These are phyloP conservation scores for Sinopyrophorus schimmeli DNA, from an alignment of 2,888 invertebrate species.

Conservation along the genomic window DNA sequence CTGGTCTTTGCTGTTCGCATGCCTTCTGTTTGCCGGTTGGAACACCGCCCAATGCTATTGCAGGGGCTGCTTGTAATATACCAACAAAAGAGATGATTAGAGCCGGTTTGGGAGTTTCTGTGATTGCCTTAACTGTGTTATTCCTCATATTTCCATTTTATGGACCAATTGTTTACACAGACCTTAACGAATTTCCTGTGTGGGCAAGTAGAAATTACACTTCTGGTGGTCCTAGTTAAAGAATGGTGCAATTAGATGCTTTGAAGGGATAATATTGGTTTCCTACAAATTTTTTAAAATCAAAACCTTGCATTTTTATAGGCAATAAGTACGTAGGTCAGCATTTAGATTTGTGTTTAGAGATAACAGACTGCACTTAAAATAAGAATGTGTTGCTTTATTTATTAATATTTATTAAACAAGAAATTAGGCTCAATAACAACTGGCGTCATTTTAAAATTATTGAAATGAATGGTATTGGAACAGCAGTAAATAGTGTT, in stretches of 20 bases:
- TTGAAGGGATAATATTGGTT: too few relatives aligned
- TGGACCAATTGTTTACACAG: conserved; percentile 68
- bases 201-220: conserved; percentile 56
- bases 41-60: conserved; percentile 94
- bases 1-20: conserved; percentile 86
- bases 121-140: conserved; percentile 72
- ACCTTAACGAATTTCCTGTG: conserved; percentile 63
- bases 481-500: too few relatives aligned
- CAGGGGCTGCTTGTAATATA: conserved; percentile 81
- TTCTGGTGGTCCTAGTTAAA: not conserved
- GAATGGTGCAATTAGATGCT: not conserved
- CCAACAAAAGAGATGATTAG: conserved; percentile 77
- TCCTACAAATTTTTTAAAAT: too few relatives aligned
- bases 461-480: too few relatives aligned
- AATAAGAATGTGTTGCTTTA: too few relatives aligned
- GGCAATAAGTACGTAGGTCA: too few relatives aligned
- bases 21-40: conserved; percentile 94
- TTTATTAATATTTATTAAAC: too few relatives aligned
- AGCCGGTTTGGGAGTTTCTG: conserved; percentile 69
- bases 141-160: conserved; percentile 75
- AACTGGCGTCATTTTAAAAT: too few relatives aligned
- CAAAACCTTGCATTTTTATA: not conserved
- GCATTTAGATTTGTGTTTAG: too few relatives aligned
- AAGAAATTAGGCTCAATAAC: too few relatives aligned
- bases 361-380: conserved; percentile 7